A percentile compares a stretch with the other conserved stretches of the same genome.
Evolutionary conservation across 2,797 vertebrate genomes (phyloP).

Genomic region (Diplodus sargus): DNA sequence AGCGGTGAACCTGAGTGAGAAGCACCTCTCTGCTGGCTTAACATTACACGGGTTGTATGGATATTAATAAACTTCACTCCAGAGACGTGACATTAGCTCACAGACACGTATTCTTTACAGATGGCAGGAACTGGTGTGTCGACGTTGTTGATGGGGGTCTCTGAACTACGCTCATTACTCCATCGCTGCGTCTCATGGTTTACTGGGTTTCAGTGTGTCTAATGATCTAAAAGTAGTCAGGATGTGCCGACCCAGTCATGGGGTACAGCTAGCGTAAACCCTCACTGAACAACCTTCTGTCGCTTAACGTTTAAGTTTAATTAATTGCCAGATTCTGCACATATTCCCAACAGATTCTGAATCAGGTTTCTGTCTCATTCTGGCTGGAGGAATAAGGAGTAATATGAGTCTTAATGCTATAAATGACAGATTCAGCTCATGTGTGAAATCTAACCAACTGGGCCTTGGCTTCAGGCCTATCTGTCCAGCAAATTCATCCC

Average conservation of each 20-base stretch:
- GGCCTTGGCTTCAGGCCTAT: constrained; percentile 43
- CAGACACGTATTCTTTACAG: constrained; percentile 54
- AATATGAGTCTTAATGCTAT: constrained; percentile 8
- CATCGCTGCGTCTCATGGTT: constrained; percentile 40
- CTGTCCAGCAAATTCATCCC: constrained; percentile 57
- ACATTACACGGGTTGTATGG: constrained; percentile 63
- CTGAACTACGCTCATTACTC: constrained; percentile 49
- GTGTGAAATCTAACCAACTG: constrained; percentile 50
- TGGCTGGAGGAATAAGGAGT: constrained; percentile 36
- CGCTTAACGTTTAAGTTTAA: constrained; percentile 27
- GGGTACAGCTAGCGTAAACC: constrained; percentile 21
- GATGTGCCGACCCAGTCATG: constrained; percentile 12
- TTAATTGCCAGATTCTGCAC: constrained; percentile 42
- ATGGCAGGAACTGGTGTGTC: constrained; percentile 58
- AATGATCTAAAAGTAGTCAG: constrained; percentile 56
- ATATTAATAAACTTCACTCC: constrained; percentile 75
- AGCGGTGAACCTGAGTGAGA: constrained; percentile 48
- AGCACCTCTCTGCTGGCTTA: constrained; percentile 47
- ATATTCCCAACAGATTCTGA: constrained; percentile 26
- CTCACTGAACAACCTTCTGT: constrained; percentile 27
- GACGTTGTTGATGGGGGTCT: constrained; percentile 49
- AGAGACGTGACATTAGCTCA: constrained; percentile 66
- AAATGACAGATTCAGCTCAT: constrained; percentile 46
- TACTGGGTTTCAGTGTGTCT: constrained; percentile 43
- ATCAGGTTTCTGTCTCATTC: constrained; percentile 43